Evolutionary conservation across 2,888 invertebrate species (phyloP), one percentile per base, ranked within the genome.

Genomic region (Microplitis manilae): DNA sequence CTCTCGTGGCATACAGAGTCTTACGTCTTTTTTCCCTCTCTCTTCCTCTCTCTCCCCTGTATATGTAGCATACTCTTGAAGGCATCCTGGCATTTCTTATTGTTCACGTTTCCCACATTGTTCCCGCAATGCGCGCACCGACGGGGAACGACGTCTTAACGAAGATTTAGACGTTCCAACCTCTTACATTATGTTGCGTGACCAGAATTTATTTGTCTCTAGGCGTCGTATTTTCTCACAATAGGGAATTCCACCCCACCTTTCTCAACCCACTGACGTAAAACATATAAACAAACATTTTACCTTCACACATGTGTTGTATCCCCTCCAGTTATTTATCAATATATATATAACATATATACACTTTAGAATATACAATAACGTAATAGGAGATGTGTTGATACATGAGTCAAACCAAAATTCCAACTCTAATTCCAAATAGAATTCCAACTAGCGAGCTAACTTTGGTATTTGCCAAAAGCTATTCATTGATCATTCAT

Each of bases 201-300:
- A 85, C 86, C 83, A 83, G 86, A 87, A 87, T 87, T 87, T 87
- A 86, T 87, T 86, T 85, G 78, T 79, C 82, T 79, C 79, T 72
- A 68, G 76, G 79, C 78, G 79, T 77, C 81, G 80, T 79, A 81
- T 80, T 79, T 82, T 79, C 77, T 67, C 68, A 41, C 41, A 41
- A 20, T 8, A 50, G 69, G 69, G 69, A 75, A 70, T 75, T 68
- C 65, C 61, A 30, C 38, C 71, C 62, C 64, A 39, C 62, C 40
- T 71, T 17, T 50, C 50, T 50, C 62, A 69, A 15, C 69, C n/a
- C 41, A 13, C 61, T 68, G 60, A 65, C 59, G 38, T 67, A 20
- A 17, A 67, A 65, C 50, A 50, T 65, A 73, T 59, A 59, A 30
- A 30, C 73, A 73, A 65, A 73, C 67, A 65, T 30, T 41, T 50